A percentile compares a stretch with the other conserved stretches of the same genome.
phyloP scores from a whole-genome alignment of 2,888 invertebrate species.

The Operophtera brumata region DNA sequence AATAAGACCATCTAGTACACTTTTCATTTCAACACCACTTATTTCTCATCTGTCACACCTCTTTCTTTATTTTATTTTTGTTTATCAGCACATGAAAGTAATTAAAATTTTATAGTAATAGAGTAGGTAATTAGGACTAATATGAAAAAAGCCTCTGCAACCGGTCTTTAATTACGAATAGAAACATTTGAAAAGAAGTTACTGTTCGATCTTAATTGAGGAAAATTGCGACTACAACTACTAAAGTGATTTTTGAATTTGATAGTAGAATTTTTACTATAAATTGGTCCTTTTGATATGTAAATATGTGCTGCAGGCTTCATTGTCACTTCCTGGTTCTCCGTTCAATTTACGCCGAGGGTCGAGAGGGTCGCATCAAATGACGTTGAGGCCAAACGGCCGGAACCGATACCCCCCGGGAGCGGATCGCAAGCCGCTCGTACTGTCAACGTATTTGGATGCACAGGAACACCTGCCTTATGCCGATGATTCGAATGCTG shows the following conservation, averaged over 20 bases:
- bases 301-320: slow-evolving; percentile 85
- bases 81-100: slow-evolving; percentile 81
- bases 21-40: slow-evolving; percentile 53
- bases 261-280: slow-evolving; percentile 13
- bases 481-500: slow-evolving; percentile 98
- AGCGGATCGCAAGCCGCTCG: slow-evolving; percentile 95
- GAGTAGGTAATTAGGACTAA: slow-evolving; percentile 38
- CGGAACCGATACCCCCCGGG: slow-evolving; percentile 89
- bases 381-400: slow-evolving; percentile 90
- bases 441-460: slow-evolving; percentile 96
- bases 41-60: slow-evolving; percentile 37
- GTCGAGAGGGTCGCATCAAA: slow-evolving; percentile 95
- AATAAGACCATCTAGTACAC: slow-evolving; percentile 56
- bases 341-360: slow-evolving; percentile 96
- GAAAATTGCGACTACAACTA: slow-evolving; percentile 51
- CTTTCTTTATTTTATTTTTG: slow-evolving; percentile 50
- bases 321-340: slow-evolving; percentile 97
- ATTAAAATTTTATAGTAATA: slow-evolving; percentile 43
- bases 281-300: slow-evolving; percentile 38
- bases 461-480: slow-evolving; percentile 97
- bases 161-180: slow-evolving; percentile 44
- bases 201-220: slow-evolving; percentile 74
- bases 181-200: slow-evolving; percentile 38
- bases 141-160: slow-evolving; percentile 69
- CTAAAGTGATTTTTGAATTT: slow-evolving; percentile 19